Percentiles rank a stretch among this genome's conserved stretches.
These are phyloP conservation scores for Herpailurus yagouaroundi DNA, from an alignment of 2,113 vertebrate genomes.

Conservation along the genomic window DNA sequence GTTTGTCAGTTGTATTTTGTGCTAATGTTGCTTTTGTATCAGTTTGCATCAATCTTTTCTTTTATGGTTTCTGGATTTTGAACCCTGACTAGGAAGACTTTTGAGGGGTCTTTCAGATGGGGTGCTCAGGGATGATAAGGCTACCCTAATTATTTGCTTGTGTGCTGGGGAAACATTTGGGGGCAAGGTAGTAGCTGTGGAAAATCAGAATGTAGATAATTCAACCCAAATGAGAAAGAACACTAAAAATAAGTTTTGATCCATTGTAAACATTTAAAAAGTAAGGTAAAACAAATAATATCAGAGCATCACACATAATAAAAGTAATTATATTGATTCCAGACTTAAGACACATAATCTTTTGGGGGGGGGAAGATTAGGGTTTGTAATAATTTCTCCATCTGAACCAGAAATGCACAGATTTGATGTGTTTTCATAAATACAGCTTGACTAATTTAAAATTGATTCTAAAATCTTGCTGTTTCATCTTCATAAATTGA, in stretches of 20 bases:
- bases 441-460: conserved; percentile 62
- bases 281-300: background rate
- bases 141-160: background rate
- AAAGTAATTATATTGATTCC: conserved; percentile 49
- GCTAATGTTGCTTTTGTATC: background rate
- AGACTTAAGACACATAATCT: conserved; percentile 38
- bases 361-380: background rate
- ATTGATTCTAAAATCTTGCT: conserved; percentile 71
- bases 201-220: background rate
- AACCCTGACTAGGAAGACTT: background rate
- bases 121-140: too few species aligned
- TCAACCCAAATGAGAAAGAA: conserved; percentile 12
- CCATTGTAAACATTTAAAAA: background rate
- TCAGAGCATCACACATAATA: background rate
- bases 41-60: background rate
- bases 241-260: conserved; percentile 45
- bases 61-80: background rate
- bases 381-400: conserved; percentile 19
- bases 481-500: conserved; percentile 70
- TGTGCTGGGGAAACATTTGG: background rate
- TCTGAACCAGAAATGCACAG: background rate
- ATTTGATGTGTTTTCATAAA: conserved; percentile 64
- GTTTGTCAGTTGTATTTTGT: background rate
- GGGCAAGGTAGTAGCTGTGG: background rate
- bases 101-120: background rate